phyloP scores from a whole-genome alignment of 2,888 invertebrate species.

The Andrena flavipes region DNA sequence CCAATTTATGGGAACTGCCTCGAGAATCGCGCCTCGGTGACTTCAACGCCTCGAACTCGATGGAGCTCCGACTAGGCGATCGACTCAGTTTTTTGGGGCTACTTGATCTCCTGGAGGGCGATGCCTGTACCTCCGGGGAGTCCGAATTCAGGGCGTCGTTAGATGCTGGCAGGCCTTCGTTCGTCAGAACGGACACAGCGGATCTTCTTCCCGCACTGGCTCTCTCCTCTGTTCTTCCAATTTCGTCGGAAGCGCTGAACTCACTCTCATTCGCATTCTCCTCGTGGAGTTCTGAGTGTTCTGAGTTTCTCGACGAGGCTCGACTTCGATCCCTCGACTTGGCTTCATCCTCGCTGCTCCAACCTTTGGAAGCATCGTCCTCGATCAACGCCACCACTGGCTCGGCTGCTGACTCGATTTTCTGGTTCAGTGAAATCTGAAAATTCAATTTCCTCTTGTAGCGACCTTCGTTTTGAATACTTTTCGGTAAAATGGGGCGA shows the following conservation, averaged over 20 bases:
- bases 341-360: conserved; percentile 69
- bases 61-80: conserved; percentile 45
- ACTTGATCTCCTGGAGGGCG: conserved; percentile 5
- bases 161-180: conserved; percentile 32
- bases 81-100: conserved; percentile 39
- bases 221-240: conserved; percentile 11
- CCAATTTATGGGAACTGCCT: conserved; percentile 47
- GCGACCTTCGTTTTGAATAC: not conserved
- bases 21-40: conserved; percentile 49
- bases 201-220: conserved; percentile 32
- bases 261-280: conserved; percentile 45
- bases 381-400: conserved; percentile 49
- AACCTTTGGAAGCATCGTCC: conserved; percentile 70
- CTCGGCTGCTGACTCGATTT: conserved; percentile 22
- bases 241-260: conserved; percentile 40
- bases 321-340: conserved; percentile 27
- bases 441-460: not conserved
- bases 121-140: not conserved
- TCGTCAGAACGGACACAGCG: conserved; percentile 30
- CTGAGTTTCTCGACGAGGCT: conserved; percentile 25
- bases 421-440: conserved; percentile 51
- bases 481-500: not conserved
- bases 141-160: conserved; percentile 24
- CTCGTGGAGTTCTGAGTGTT: not conserved
- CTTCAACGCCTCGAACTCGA: conserved; percentile 30